Conservation (phyloP, 1,140 invertebrate genomes). For the Drosophila lacertosa region DNA sequence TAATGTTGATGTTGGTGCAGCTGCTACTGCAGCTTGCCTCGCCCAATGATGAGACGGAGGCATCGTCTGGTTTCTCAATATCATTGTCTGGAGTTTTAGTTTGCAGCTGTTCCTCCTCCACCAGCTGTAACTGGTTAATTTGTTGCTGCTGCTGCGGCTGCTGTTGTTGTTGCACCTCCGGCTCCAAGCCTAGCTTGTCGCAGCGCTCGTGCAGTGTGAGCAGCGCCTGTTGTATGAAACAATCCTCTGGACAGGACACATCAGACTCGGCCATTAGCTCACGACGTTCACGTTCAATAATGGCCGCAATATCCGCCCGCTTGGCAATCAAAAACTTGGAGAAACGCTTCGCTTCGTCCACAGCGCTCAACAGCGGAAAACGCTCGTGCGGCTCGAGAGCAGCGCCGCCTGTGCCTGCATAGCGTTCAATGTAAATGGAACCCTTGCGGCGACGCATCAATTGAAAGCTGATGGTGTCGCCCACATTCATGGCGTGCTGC, state of each 20-base stretch:
- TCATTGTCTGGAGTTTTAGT: conserved; percentile 37
- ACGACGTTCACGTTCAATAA: conserved; percentile 89
- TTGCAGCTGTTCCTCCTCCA: conserved; percentile 26
- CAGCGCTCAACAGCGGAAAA: conserved; percentile 75
- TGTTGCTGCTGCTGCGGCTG: conserved; percentile 4
- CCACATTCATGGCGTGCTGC: conserved; percentile 86
- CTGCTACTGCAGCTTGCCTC: conserved; percentile 46
- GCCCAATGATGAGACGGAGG: conserved; percentile 54
- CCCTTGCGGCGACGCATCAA: conserved; percentile 94
- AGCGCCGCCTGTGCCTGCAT: conserved; percentile 4
- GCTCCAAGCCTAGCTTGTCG: conserved; percentile 51
- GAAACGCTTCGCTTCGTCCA: conserved; percentile 85
- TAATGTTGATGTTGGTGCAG: conserved; percentile 52
- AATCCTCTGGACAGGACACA: conserved; percentile 91
- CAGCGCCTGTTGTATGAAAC: conserved; percentile 93
- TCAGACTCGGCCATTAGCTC: conserved; percentile 89
- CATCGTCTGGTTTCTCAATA: conserved; percentile 46
- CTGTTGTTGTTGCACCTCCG: conserved; percentile 23
- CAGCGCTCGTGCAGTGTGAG: conserved; percentile 85
- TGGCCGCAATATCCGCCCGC: conserved; percentile 86
- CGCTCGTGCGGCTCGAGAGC: conserved; percentile 37
- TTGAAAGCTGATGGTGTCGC: conserved; percentile 90
- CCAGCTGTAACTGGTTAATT: neutral
- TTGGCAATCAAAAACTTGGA: conserved; percentile 92
- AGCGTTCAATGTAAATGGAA: conserved; percentile 89